A percentile compares a stretch with the other conserved stretches of the same genome.
phyloP scores from a whole-genome alignment of 1,140 invertebrate species.

The Aphis gossypii region DNA sequence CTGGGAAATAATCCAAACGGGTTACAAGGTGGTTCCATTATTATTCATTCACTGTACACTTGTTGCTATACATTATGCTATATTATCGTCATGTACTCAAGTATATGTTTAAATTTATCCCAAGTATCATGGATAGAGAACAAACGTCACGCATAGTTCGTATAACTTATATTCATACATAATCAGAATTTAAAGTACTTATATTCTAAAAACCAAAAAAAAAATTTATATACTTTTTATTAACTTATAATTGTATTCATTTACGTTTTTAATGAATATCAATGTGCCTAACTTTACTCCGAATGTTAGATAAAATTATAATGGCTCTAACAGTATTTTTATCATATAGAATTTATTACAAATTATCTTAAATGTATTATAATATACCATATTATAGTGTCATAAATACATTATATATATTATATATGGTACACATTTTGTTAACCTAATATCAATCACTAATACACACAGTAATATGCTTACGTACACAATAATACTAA shows the following conservation, averaged over 20 bases:
- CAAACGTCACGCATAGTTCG: background rate
- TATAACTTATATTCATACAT: background rate
- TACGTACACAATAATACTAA: background rate
- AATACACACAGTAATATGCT: background rate
- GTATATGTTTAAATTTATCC: background rate
- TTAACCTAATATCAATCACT: background rate
- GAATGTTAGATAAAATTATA: background rate
- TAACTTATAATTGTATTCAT: too few relatives aligned
- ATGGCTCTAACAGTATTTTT: background rate
- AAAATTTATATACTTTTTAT: too few relatives aligned
- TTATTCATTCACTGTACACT: slow-evolving; percentile 39
- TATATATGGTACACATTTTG: background rate
- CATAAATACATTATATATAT: background rate
- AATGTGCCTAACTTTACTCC: too few relatives aligned
- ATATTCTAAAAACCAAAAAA: too few relatives aligned
- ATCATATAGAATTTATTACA: background rate
- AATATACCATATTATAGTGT: too few relatives aligned
- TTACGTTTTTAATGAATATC: too few relatives aligned
- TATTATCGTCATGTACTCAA: background rate
- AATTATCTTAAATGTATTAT: background rate
- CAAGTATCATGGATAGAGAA: background rate
- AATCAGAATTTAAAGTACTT: too few relatives aligned
- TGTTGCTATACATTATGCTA: slow-evolving; percentile 8
- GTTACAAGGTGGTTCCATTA: slow-evolving; percentile 47
- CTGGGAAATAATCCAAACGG: slow-evolving; percentile 48